A percentile compares a stretch with the other conserved stretches of the same genome.
Evolutionary conservation across 2,888 invertebrate genomes (phyloP).

Genomic region (Smittia sp.): DNA sequence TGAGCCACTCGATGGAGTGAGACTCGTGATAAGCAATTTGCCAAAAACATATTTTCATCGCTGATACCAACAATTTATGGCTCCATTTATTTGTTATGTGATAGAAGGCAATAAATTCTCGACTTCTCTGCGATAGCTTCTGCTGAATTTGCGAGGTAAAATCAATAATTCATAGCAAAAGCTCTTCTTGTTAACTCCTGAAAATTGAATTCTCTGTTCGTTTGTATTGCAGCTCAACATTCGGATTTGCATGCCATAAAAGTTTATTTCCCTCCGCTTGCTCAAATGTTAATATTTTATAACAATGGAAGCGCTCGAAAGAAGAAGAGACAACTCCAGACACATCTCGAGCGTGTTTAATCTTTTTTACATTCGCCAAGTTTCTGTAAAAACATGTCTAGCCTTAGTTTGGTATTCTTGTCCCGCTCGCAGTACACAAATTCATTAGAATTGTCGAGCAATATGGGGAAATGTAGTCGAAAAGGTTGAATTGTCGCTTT

Average conservation of each 20-base stretch:
- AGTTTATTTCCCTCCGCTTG: background rate
- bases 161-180: conserved; percentile 35
- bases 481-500: too few relatives aligned
- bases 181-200: background rate
- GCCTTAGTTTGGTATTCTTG: conserved; percentile 12
- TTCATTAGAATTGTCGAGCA: background rate
- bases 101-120: conserved; percentile 37
- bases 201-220: background rate
- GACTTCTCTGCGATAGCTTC: background rate
- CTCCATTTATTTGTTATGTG: conserved; percentile 38
- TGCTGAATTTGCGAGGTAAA: background rate
- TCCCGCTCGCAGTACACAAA: background rate
- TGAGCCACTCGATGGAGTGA: background rate
- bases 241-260: too few relatives aligned
- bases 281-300: background rate
- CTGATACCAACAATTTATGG: conserved; percentile 37
- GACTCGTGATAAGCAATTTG: conserved; percentile 35
- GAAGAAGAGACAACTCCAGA: background rate
- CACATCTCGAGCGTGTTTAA: background rate
- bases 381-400: conserved; percentile 27
- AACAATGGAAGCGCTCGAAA: background rate
- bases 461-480: background rate
- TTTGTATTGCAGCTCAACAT: background rate
- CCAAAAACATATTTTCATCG: conserved; percentile 40
- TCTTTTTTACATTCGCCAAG: background rate